Evolutionary conservation across 2,888 invertebrate species (phyloP), one percentile per base, ranked within the genome.

Genomic region (Dinocampus coccinellae): DNA sequence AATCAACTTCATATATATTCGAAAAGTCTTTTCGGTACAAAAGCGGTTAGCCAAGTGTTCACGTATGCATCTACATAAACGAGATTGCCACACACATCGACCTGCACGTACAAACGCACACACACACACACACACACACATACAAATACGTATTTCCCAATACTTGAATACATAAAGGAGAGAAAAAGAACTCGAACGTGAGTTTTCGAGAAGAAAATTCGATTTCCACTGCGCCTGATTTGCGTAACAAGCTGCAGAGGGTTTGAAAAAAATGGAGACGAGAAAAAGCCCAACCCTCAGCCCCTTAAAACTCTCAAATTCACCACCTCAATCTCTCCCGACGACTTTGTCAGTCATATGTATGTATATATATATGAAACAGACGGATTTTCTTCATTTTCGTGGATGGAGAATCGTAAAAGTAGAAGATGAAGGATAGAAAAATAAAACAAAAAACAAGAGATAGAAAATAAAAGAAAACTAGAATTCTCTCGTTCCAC

Each of bases 211-310:
- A 77, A 73, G 76, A 78, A 81, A 81, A 81, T 84, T 83, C 80
- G 77, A 85, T 84, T 82, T 81, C 73, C 64, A 75, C 72, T 80
- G 80, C 81, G 82, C 82, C 84, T 82, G 84, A 84, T 84, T 81
- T 77, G 81, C 79, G 82, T 85, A 85, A 85, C 83, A 82, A 85
- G 83, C 83, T 80, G 79, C 78, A 74, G 77, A 73, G 65, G 64
- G 70, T 69, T 57, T 70, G 69, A 70, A 34, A 65, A 57, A 24
- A 60, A 29, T 47, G 68, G 34, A 34, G 29, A 52, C 61, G n/a
- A n/a, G n/a, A n/a, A n/a, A 29, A 29, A 47, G 16, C 16, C n/a
- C 47, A 16, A 36, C n/a, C 16, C 47, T 47, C 64, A 66, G 67
- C 73, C 73, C 57, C 53, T 26, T n/a, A 24, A 26, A 20, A 53